Percentiles rank a stretch among this genome's conserved stretches.
Conservation (phyloP, 2,113 vertebrate species). For the Lophochroa leadbeateri region DNA sequence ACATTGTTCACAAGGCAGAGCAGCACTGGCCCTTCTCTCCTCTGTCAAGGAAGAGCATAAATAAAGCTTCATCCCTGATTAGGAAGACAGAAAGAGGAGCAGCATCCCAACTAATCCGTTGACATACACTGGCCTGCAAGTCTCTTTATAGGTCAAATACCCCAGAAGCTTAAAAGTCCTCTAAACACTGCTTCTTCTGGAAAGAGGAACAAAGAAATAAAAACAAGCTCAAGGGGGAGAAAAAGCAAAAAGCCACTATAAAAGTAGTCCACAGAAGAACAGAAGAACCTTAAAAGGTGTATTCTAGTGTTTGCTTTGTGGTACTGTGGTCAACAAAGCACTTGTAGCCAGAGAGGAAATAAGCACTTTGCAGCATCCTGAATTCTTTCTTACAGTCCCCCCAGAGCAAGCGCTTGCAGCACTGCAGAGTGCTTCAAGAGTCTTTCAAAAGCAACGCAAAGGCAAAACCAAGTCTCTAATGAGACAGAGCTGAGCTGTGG, state of each 20-base stretch:
- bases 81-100: neutral
- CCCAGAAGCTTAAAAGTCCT: neutral
- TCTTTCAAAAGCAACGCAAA: neutral
- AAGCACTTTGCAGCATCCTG: neutral
- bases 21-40: neutral
- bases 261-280: neutral
- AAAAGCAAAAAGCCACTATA: neutral
- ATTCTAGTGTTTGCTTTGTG: neutral
- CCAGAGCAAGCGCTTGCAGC: neutral
- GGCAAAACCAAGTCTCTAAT: neutral
- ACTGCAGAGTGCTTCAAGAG: neutral
- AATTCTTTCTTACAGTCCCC: neutral
- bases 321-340: neutral
- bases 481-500: neutral
- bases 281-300: neutral
- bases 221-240: neutral
- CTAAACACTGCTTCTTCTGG: neutral
- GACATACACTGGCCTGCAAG: neutral
- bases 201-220: neutral
- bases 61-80: constrained; percentile 43
- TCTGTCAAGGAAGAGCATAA: neutral
- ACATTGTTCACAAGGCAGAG: neutral
- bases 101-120: constrained; percentile 21
- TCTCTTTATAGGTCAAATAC: neutral
- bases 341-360: constrained; percentile 11